Evolutionary conservation across 2,797 vertebrate genomes (phyloP).

Genomic region (Sternarchorhynchus goeldii): DNA sequence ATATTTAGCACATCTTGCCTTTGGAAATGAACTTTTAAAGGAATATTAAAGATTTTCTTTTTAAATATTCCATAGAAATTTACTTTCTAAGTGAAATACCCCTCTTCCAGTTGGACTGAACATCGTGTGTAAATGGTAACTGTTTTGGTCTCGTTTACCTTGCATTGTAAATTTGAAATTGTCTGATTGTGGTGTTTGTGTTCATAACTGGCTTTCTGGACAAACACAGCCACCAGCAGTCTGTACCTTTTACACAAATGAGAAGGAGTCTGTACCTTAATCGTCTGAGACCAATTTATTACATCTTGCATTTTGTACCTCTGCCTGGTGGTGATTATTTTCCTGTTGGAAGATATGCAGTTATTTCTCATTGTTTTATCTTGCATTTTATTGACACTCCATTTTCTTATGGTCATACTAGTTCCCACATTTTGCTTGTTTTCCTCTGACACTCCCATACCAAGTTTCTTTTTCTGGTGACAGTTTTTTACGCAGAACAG

Average conservation of each 20-base stretch:
- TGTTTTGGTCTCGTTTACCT: constrained; percentile 77
- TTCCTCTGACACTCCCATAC: neutral
- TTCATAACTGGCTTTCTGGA: constrained; percentile 84
- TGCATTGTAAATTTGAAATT: constrained; percentile 82
- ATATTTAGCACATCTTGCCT: constrained; percentile 72
- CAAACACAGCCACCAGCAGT: constrained; percentile 91
- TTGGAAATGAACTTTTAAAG: constrained; percentile 63
- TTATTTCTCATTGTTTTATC: neutral
- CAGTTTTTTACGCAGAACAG: neutral
- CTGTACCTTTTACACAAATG: constrained; percentile 73
- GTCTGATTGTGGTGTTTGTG: constrained; percentile 82
- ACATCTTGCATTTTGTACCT: constrained; percentile 58
- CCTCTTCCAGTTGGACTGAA: constrained; percentile 80
- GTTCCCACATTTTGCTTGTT: neutral
- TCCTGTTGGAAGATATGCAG: neutral
- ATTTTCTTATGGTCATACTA: neutral
- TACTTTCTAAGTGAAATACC: constrained; percentile 69
- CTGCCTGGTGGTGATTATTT: constrained; percentile 39
- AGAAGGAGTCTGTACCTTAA: constrained; percentile 86
- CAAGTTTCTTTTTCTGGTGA: neutral
- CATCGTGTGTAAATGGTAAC: constrained; percentile 84
- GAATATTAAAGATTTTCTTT: constrained; percentile 74
- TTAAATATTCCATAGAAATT: constrained; percentile 87
- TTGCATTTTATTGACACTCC: neutral
- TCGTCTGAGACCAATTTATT: constrained; percentile 88